phyloP scores from a whole-genome alignment of 2,113 vertebrate genomes.

The Larimichthys crocea region DNA sequence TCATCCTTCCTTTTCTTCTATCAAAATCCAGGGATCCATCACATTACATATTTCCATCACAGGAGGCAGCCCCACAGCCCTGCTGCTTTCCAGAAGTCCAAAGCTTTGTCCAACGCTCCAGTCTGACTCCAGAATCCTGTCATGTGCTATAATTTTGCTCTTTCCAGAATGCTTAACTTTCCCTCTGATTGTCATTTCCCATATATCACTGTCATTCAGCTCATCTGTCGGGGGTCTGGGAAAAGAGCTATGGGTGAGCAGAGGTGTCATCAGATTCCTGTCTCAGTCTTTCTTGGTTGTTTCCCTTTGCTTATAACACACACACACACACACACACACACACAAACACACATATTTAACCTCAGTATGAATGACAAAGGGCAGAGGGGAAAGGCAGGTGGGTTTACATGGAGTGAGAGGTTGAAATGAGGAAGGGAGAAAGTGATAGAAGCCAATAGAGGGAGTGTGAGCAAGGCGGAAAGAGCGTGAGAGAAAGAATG shows the following conservation, averaged over 20 bases:
- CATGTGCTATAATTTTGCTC: conserved; percentile 71
- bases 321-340: neutral
- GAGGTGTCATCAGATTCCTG: conserved; percentile 68
- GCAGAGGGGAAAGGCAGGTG: conserved; percentile 62
- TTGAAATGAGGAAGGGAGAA: conserved; percentile 47
- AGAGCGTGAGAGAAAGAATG: conserved; percentile 59
- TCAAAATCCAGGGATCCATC: conserved; percentile 71
- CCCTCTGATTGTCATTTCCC: conserved; percentile 70
- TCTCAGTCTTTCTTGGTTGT: conserved; percentile 38
- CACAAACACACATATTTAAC: conserved; percentile 1
- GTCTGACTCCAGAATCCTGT: conserved; percentile 73
- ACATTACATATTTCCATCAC: conserved; percentile 70
- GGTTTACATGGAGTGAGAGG: conserved; percentile 55
- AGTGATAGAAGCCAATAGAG: conserved; percentile 59
- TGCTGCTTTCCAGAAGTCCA: conserved; percentile 61
- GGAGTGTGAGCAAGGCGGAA: conserved; percentile 40
- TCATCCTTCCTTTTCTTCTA: conserved; percentile 48
- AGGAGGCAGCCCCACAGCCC: conserved; percentile 53
- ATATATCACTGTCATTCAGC: conserved; percentile 74
- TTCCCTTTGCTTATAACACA: conserved; percentile 20
- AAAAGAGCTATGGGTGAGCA: conserved; percentile 51
- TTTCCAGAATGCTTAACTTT: conserved; percentile 70
- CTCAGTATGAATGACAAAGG: conserved; percentile 50
- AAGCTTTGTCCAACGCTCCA: conserved; percentile 49
- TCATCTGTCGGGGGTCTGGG: conserved; percentile 63